These are phyloP conservation scores for Syngnathus floridae DNA, from an alignment of 2,113 vertebrate species.

Conservation along the genomic window DNA sequence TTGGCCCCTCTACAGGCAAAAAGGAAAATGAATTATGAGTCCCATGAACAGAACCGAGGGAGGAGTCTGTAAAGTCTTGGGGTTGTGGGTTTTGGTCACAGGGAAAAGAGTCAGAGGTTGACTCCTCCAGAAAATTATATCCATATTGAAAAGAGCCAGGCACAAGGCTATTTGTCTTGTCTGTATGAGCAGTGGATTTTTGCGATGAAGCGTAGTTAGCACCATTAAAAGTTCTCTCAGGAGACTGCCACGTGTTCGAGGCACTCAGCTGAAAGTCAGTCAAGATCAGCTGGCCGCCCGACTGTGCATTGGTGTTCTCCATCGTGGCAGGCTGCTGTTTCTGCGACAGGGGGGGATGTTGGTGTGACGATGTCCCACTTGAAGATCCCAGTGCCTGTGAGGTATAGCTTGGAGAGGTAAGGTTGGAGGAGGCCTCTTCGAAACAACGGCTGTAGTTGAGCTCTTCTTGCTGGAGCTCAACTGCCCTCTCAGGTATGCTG, in stretches of 20 bases:
- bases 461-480: conserved; percentile 76
- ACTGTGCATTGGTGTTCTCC: conserved; percentile 58
- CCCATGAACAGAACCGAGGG: conserved; percentile 63
- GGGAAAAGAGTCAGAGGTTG: conserved; percentile 68
- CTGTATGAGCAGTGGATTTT: conserved; percentile 72
- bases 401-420: conserved; percentile 83
- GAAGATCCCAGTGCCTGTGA: conserved; percentile 73
- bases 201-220: conserved; percentile 74
- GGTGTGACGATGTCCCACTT: conserved; percentile 58
- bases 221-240: conserved; percentile 80
- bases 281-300: conserved; percentile 72
- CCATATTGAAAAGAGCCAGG: conserved; percentile 75
- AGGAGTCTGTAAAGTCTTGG: conserved; percentile 69
- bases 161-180: conserved; percentile 68
- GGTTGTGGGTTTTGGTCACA: conserved; percentile 57
- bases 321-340: conserved; percentile 64
- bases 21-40: conserved; percentile 73
- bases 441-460: conserved; percentile 76
- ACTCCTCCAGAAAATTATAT: conserved; percentile 74
- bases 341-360: conserved; percentile 62
- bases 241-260: conserved; percentile 76
- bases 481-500: conserved; percentile 71
- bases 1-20: conserved; percentile 71
- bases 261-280: conserved; percentile 76
- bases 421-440: conserved; percentile 72